Evolutionary conservation across 2,113 vertebrate species (phyloP).

Genomic region (Nanorana parkeri): DNA sequence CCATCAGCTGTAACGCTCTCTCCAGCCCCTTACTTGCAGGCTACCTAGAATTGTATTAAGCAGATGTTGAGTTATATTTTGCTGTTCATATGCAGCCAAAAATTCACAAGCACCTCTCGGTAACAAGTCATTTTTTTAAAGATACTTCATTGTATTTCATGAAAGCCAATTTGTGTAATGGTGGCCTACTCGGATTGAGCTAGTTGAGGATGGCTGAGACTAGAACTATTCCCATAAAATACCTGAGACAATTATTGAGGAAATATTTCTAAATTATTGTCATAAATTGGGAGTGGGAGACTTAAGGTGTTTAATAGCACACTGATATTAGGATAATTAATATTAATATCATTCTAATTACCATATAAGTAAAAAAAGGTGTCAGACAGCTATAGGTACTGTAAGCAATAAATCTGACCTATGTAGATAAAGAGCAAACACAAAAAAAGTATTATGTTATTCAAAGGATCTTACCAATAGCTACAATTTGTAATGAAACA

Average conservation of each 20-base stretch:
- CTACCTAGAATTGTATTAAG: constrained; percentile 68
- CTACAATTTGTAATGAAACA: too few relatives aligned
- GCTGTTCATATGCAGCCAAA: constrained; percentile 61
- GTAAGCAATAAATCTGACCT: too few relatives aligned
- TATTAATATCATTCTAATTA: background rate
- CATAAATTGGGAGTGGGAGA: constrained; percentile 18
- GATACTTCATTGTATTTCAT: constrained; percentile 16
- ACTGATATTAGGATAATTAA: constrained; percentile 22
- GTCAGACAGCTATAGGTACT: background rate
- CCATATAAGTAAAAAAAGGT: background rate
- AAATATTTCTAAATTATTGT: constrained; percentile 28
- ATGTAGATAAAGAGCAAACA: too few relatives aligned
- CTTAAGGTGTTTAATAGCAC: background rate
- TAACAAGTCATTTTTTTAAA: constrained; percentile 34
- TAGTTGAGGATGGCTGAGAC: constrained; percentile 20
- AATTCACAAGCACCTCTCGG: constrained; percentile 54
- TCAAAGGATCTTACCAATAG: too few relatives aligned
- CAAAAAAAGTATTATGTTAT: too few relatives aligned
- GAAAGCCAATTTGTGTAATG: constrained; percentile 37
- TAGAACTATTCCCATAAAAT: constrained; percentile 34
- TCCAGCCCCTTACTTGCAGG: constrained; percentile 64
- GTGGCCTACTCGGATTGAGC: constrained; percentile 23
- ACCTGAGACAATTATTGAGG: constrained; percentile 45
- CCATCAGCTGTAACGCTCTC: constrained; percentile 67
- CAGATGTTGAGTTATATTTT: constrained; percentile 71